Percentiles rank a stretch among this genome's conserved stretches.
These are phyloP conservation scores for Thaumetopoea pityocampa DNA, from an alignment of 1,140 invertebrate species.

Conservation along the genomic window DNA sequence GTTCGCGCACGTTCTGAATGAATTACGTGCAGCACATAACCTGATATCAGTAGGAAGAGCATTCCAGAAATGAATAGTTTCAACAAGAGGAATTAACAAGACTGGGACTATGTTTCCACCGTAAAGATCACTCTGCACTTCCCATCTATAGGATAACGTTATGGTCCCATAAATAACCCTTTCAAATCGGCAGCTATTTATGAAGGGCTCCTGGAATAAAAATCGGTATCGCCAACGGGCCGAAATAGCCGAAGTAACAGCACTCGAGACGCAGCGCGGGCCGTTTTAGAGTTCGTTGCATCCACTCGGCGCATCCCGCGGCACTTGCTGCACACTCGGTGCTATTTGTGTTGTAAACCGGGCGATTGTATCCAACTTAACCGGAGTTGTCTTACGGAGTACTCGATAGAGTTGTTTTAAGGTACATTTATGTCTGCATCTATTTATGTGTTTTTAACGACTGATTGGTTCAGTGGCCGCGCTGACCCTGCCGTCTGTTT, in stretches of 20 bases:
- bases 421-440: no score
- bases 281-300: slow-evolving; percentile 22
- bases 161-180: slow-evolving; percentile 11
- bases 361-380: neutral
- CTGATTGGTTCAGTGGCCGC: no score
- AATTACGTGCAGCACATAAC: no score
- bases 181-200: slow-evolving; percentile 8
- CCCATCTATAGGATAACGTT: neutral
- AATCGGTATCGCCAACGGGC: slow-evolving; percentile 3
- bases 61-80: no score
- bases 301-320: no score
- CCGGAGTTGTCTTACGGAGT: neutral
- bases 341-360: slow-evolving; percentile 4
- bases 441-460: no score
- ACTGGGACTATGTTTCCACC: no score
- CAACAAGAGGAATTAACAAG: no score
- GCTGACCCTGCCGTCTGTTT: no score
- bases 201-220: slow-evolving; percentile 6
- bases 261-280: slow-evolving; percentile 28
- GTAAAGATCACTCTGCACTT: neutral
- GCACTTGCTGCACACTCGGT: neutral
- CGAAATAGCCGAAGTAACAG: slow-evolving; percentile 26
- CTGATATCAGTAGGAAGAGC: no score
- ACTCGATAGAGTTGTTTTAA: no score
- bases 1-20: no score